phyloP scores from a whole-genome alignment of 2,797 vertebrate species.

The Paguma larvata region DNA sequence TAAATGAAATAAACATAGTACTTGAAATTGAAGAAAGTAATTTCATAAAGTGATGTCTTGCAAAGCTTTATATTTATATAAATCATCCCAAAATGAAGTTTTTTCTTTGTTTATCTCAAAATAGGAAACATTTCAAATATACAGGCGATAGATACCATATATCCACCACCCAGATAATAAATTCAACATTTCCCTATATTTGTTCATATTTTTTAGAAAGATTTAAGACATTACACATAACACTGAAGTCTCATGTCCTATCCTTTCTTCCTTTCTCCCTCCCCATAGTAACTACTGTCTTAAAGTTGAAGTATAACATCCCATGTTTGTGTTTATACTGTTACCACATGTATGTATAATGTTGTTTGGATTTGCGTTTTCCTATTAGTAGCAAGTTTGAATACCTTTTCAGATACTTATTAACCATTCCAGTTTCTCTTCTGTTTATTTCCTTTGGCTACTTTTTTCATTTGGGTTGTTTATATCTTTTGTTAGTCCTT shows the following conservation, averaged over 20 bases:
- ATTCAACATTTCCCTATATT: background rate
- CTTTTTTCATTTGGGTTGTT: background rate
- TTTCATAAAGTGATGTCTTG: background rate
- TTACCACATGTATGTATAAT: background rate
- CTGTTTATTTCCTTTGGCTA: conserved; percentile 26
- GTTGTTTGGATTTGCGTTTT: background rate
- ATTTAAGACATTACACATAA: background rate
- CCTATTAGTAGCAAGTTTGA: background rate
- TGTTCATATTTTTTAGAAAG: conserved; percentile 26
- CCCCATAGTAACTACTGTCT: background rate
- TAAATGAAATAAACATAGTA: conserved; percentile 5
- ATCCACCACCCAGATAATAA: background rate
- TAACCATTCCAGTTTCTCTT: background rate
- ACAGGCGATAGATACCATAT: background rate
- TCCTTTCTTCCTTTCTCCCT: background rate
- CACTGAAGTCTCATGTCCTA: background rate
- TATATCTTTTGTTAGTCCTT: background rate
- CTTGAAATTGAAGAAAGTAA: background rate
- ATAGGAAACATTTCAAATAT: conserved; percentile 43
- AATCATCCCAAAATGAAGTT: conserved; percentile 19
- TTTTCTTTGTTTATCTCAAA: background rate
- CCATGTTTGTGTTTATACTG: background rate
- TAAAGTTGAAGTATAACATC: background rate
- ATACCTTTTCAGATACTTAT: conserved; percentile 8
- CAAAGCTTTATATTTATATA: background rate